These are phyloP conservation scores for Drosophila micromelanica DNA, from an alignment of 1,140 invertebrate genomes.

Conservation along the genomic window DNA sequence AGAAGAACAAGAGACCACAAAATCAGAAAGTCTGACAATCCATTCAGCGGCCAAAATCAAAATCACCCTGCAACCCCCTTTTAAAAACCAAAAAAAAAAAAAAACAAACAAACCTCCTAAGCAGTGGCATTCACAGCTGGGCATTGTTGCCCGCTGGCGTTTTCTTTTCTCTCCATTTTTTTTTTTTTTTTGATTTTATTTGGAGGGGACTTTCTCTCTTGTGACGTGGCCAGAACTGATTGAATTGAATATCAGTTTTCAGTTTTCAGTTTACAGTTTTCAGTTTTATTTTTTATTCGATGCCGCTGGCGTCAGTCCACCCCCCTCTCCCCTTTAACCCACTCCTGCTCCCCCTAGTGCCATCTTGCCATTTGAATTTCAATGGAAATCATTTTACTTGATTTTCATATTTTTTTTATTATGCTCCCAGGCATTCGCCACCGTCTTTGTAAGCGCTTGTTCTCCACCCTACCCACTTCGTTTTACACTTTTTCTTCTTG, in stretches of 20 bases:
- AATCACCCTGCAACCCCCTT: constrained; percentile 34
- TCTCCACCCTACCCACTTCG: not conserved
- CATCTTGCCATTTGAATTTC: constrained; percentile 75
- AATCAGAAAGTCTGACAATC: constrained; percentile 60
- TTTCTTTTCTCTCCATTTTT: not conserved
- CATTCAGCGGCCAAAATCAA: constrained; percentile 51
- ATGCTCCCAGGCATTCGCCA: constrained; percentile 37
- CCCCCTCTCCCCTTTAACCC: not conserved
- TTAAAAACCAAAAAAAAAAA: constrained; percentile 1
- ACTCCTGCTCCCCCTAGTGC: too few species aligned
- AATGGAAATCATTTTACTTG: constrained; percentile 81
- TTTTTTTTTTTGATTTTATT: not conserved
- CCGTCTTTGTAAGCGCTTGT: constrained; percentile 3
- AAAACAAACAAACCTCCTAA: constrained; percentile 3
- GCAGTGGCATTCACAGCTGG: constrained; percentile 38
- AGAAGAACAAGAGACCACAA: constrained; percentile 32
- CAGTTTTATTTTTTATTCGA: constrained; percentile 26
- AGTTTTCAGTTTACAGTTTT: constrained; percentile 60
- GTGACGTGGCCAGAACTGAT: constrained; percentile 64
- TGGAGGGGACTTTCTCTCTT: constrained; percentile 5
- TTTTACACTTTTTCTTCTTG: not conserved
- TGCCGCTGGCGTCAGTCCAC: constrained; percentile 26
- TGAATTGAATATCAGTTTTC: constrained; percentile 79
- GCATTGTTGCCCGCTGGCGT: constrained; percentile 38
- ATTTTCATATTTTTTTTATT: constrained; percentile 78